Percentiles rank a stretch among this genome's conserved stretches.
These are phyloP conservation scores for Sitta europaea DNA, from an alignment of 2,113 vertebrate species.

Conservation along the genomic window DNA sequence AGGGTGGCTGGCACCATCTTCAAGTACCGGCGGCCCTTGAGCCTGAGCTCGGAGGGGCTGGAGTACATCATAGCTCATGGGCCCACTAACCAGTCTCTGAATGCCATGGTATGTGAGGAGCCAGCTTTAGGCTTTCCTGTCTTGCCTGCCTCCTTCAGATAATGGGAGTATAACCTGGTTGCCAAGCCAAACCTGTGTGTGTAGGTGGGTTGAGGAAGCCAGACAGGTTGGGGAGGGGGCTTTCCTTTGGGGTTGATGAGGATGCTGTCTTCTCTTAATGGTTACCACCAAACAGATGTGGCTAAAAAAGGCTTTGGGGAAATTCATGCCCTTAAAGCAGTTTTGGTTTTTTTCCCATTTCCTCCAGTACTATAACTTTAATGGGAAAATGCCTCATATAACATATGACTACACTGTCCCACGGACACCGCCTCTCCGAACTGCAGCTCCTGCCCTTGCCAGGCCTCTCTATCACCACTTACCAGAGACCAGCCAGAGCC, in stretches of 20 bases:
- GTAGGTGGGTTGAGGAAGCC: neutral
- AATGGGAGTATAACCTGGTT: neutral
- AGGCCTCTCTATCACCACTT: conserved; percentile 32
- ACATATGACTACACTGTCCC: conserved; percentile 88
- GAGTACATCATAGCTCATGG: conserved; percentile 89
- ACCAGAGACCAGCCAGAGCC: conserved; percentile 8
- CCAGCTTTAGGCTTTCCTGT: neutral
- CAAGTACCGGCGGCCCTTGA: conserved; percentile 84
- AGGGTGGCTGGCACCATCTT: conserved; percentile 84
- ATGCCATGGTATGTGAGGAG: conserved; percentile 77
- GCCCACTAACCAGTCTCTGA: conserved; percentile 85
- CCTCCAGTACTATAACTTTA: conserved; percentile 86
- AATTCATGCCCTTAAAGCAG: neutral
- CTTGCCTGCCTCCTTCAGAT: neutral
- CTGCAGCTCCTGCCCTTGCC: conserved; percentile 40
- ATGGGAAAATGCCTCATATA: conserved; percentile 86
- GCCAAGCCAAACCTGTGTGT: neutral
- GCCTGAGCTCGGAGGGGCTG: conserved; percentile 79
- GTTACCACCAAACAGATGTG: neutral
- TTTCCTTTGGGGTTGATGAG: neutral
- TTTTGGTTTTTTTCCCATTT: neutral
- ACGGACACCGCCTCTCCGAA: conserved; percentile 15
- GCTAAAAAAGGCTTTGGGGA: neutral
- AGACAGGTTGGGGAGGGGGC: fast-evolving
- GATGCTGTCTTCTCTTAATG: neutral